A percentile compares a stretch with the other conserved stretches of the same genome.
Evolutionary conservation across 2,797 vertebrate species (phyloP).

Genomic region (Forpus xanthops): DNA sequence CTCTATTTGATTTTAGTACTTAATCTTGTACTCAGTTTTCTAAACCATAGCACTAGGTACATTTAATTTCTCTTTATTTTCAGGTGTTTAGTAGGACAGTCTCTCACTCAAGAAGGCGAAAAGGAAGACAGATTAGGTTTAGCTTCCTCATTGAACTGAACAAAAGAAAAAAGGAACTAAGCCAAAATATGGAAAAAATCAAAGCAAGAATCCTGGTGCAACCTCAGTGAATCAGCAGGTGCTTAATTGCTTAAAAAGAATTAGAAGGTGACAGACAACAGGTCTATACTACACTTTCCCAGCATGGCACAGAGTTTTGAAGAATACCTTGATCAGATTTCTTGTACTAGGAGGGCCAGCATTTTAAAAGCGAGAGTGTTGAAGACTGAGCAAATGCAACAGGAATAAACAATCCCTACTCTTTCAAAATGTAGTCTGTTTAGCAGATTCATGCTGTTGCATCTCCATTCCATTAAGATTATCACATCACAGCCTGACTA

Average conservation of each 20-base stretch:
- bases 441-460: neutral
- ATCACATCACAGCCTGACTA: neutral
- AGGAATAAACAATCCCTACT: neutral
- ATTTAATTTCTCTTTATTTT: slow-evolving; percentile 1
- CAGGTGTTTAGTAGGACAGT: slow-evolving; percentile 8
- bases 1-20: neutral
- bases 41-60: neutral
- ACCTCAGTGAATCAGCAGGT: slow-evolving; percentile 62
- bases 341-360: neutral
- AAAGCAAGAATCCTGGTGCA: slow-evolving; percentile 49
- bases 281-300: slow-evolving; percentile 36
- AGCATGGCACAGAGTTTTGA: slow-evolving; percentile 52
- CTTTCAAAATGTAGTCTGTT: neutral
- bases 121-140: neutral
- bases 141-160: slow-evolving; percentile 42
- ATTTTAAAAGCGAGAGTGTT: neutral
- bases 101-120: neutral
- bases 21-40: neutral
- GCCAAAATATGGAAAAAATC: slow-evolving; percentile 45
- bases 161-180: slow-evolving; percentile 12
- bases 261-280: slow-evolving; percentile 67
- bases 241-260: slow-evolving; percentile 71
- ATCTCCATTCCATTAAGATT: neutral
- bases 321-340: slow-evolving; percentile 66
- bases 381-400: neutral